Percentiles rank a stretch among this genome's conserved stretches.
phyloP scores from a whole-genome alignment of 2,888 invertebrate genomes.

The Ormyrus thymus region DNA sequence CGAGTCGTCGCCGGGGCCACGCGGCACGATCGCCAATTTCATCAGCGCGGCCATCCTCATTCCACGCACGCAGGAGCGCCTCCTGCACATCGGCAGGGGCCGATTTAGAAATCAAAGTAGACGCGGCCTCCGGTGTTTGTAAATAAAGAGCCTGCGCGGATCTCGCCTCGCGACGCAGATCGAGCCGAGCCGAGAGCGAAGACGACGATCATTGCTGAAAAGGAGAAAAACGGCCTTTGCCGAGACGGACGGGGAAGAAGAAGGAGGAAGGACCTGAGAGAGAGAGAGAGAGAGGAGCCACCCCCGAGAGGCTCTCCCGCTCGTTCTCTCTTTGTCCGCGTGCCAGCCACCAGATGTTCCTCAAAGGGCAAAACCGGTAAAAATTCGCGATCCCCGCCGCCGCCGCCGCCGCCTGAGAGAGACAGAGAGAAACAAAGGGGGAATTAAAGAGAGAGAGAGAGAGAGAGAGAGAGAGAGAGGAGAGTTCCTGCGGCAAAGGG shows the following conservation, averaged over 20 bases:
- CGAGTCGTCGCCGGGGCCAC: too few relatives aligned
- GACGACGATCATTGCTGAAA: background rate
- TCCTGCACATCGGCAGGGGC: too few relatives aligned
- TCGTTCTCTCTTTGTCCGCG: constrained; percentile 31
- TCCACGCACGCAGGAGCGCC: too few relatives aligned
- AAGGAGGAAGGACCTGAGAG: constrained; percentile 21
- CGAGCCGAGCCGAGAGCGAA: background rate
- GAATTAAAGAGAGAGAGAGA: constrained; percentile 23
- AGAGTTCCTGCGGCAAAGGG: background rate
- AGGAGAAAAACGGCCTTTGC: background rate
- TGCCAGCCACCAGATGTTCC: constrained; percentile 53
- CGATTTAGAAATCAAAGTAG: constrained; percentile 9
- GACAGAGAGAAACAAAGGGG: constrained; percentile 45
- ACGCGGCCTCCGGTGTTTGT: constrained; percentile 24
- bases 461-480: constrained; percentile 10
- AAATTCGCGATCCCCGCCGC: constrained; percentile 42
- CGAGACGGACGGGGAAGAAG: background rate
- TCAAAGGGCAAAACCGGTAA: constrained; percentile 53
- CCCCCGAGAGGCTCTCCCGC: constrained; percentile 19
- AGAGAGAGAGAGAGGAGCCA: background rate
- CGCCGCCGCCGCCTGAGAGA: constrained; percentile 9
- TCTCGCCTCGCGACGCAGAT: background rate
- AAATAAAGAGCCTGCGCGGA: constrained; percentile 34
- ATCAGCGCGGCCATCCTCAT: too few relatives aligned
- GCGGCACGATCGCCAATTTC: too few relatives aligned